A percentile compares a stretch with the other conserved stretches of the same genome.
phyloP scores from a whole-genome alignment of 1,140 invertebrate genomes.

The Lordiphosa mommai region DNA sequence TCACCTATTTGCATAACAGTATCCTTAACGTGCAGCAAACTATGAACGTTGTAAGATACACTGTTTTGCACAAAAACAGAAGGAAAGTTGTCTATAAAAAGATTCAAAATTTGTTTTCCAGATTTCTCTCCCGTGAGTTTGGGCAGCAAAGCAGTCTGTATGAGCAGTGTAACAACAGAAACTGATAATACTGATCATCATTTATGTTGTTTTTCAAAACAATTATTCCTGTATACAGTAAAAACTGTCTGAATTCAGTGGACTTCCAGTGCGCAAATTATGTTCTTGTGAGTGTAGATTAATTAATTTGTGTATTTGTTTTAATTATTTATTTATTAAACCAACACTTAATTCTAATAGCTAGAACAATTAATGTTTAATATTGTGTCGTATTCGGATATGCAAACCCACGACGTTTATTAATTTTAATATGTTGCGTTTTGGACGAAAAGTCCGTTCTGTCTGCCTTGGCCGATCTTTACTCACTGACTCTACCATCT shows the following conservation, averaged over 20 bases:
- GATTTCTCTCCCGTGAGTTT: not conserved
- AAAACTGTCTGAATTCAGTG: conserved; percentile 4
- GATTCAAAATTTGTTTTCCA: not conserved
- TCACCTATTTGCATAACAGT: not conserved
- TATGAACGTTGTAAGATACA: not conserved
- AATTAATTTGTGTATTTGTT: too few species aligned
- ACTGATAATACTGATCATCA: not conserved
- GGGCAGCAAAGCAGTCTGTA: conserved; percentile 1
- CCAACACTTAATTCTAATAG: too few species aligned
- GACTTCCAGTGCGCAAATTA: not conserved
- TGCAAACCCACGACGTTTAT: too few species aligned
- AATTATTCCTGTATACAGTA: conserved; percentile 1
- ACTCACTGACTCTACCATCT: too few species aligned
- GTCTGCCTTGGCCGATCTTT: too few species aligned
- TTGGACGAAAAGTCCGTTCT: too few species aligned
- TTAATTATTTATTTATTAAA: too few species aligned
- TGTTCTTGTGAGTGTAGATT: too few species aligned
- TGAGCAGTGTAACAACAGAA: not conserved
- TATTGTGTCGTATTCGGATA: too few species aligned
- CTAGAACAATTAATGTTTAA: too few species aligned
- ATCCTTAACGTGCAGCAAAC: not conserved
- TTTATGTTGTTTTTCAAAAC: not conserved
- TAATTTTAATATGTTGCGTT: too few species aligned
- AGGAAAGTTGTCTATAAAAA: conserved; percentile 1
- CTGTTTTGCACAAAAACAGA: not conserved